A percentile compares a stretch with the other conserved stretches of the same genome.
Evolutionary conservation across 1,140 invertebrate species (phyloP).

Genomic region (Colletes gigas): DNA sequence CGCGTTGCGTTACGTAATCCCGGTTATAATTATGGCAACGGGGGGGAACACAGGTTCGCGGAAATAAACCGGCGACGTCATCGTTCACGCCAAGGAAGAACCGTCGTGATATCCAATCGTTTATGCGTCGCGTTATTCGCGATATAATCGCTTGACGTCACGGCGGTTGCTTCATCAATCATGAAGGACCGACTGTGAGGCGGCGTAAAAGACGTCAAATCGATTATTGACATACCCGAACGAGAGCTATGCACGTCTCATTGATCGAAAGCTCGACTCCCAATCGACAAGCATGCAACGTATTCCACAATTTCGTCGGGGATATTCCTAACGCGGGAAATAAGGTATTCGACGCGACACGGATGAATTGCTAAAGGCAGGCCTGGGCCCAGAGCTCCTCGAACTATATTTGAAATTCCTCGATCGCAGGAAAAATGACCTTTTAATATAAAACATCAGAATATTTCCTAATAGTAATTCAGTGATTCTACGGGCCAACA

Average conservation of each 20-base stretch:
- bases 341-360: slow-evolving; percentile 18
- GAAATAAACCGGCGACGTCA: background rate
- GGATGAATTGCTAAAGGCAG: background rate
- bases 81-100: background rate
- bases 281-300: slow-evolving; percentile 29
- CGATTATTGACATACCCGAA: slow-evolving; percentile 46
- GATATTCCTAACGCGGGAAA: slow-evolving; percentile 27
- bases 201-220: slow-evolving; percentile 17
- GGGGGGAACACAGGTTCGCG: background rate
- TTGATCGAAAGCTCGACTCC: slow-evolving; percentile 33
- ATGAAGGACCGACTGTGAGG: slow-evolving; percentile 24
- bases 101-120: background rate
- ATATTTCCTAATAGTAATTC: no score
- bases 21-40: background rate
- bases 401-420: no score
- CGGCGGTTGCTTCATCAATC: slow-evolving; percentile 41
- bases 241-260: slow-evolving; percentile 16
- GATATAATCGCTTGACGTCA: slow-evolving; percentile 17
- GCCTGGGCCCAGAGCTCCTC: no score
- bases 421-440: no score
- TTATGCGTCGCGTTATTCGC: background rate
- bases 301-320: slow-evolving; percentile 33
- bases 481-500: no score
- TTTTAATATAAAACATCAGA: no score
- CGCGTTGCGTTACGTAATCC: background rate